Evolutionary conservation across 2,113 vertebrate species (phyloP), one percentile per base, ranked within the genome.

Genomic region (Plecotus auritus): DNA sequence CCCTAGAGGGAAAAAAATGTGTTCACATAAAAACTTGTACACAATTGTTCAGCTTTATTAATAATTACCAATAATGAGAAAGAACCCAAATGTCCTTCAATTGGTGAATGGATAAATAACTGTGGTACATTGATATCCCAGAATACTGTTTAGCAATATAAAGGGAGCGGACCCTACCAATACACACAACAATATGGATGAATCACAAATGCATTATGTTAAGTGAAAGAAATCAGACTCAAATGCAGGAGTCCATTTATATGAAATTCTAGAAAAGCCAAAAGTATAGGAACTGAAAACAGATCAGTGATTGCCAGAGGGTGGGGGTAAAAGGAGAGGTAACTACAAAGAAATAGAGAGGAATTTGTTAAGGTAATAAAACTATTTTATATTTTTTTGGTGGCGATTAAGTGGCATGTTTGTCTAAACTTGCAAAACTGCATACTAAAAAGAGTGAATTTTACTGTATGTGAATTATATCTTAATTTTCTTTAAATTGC

Each of bases 1-100:
- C 32, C 30, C 26, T 74, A 78, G 32, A 66, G 54, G 13, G 7
- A 4, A 28, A n/a, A 10, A 42, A 54, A 59, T 51, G 35, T 69
- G 30, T 72, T 72, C 59, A 84, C 74, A 76, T 86, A 90, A 96
- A 93, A 81, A 64, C 40, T 32, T 90, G 13, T 78, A 70, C 1
- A 18, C 23, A 81, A n/a, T 88, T 93, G 37, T 69, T 95, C 51
- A 69, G 73, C 18, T 90, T 94, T 92, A 88, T 77, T 84, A 42
- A 45, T 94, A 64, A 88, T 94, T 90, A 7, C 20, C 17, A 18
- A 35, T 86, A 89, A 74, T 42, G 77, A 9, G 35, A 89, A 93
- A 89, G 47, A 86, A 83, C 56, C 30, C 59, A 66, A 37, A 86
- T 80, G 42, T 30, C 42, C 22, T 93, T 94, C 85, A 90, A 16